Percentiles rank a stretch among this genome's conserved stretches.
These are phyloP conservation scores for Antheraea yamamai DNA, from an alignment of 2,888 invertebrate species.

Conservation along the genomic window DNA sequence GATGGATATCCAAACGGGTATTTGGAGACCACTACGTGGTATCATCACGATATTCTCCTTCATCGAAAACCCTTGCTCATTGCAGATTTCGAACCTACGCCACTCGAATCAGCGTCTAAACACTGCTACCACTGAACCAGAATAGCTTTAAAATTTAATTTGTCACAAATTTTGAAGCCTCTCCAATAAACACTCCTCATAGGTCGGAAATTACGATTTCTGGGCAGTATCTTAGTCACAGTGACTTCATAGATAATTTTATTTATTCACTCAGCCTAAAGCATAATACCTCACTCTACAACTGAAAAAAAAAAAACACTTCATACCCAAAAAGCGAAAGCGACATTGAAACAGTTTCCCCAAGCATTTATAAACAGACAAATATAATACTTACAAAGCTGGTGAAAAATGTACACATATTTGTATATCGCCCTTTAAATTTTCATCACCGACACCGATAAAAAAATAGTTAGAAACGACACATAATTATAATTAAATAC, in stretches of 20 bases:
- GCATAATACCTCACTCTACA: neutral
- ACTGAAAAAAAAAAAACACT: neutral
- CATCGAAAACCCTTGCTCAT: too few species aligned
- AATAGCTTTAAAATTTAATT: neutral
- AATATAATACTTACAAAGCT: constrained; percentile 8
- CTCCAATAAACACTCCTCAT: neutral
- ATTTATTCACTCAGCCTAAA: neutral
- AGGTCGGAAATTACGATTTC: neutral
- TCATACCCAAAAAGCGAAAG: constrained; percentile 1
- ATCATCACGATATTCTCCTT: too few species aligned
- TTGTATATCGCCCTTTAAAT: neutral
- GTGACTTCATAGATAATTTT: neutral
- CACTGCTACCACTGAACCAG: too few species aligned
- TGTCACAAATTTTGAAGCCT: too few species aligned
- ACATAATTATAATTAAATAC: neutral
- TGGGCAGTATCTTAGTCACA: neutral
- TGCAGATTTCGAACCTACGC: too few species aligned
- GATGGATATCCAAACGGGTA: too few species aligned
- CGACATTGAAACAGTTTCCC: neutral
- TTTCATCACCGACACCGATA: neutral
- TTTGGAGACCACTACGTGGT: too few species aligned
- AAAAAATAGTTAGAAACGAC: neutral
- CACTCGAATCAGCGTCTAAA: too few species aligned
- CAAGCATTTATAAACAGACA: neutral
- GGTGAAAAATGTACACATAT: neutral